These are phyloP conservation scores for Heterodera filipjevi DNA, from an alignment of 2,888 invertebrate species.

Conservation along the genomic window DNA sequence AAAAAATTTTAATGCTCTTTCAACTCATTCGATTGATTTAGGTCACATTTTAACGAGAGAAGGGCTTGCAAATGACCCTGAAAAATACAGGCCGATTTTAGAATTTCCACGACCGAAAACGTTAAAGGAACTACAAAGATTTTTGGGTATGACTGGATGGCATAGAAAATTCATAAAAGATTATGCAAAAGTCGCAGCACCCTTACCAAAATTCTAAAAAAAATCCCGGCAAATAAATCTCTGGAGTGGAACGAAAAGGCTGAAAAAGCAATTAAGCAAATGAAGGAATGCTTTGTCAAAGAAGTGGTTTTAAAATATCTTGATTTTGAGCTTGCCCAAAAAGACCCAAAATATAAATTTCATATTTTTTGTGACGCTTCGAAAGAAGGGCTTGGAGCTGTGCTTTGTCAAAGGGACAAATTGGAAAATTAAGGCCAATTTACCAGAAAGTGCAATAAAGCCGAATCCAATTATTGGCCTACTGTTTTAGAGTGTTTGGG, in stretches of 20 bases:
- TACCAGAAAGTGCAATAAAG: not conserved
- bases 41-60: too few species aligned
- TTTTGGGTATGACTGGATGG: too few species aligned
- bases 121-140: too few species aligned
- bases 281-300: not conserved
- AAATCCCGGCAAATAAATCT: not conserved
- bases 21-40: too few species aligned
- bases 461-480: not conserved
- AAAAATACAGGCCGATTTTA: too few species aligned
- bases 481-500: too few species aligned
- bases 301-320: not conserved
- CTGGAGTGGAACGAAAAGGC: not conserved
- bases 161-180: too few species aligned
- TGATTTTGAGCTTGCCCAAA: too few species aligned
- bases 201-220: not conserved
- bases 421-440: not conserved
- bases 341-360: not conserved
- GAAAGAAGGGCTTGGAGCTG: not conserved
- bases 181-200: constrained; percentile 8
- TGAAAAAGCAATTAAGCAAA: not conserved
- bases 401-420: not conserved
- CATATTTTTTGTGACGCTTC: not conserved
- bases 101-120: too few species aligned
- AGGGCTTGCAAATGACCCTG: too few species aligned
- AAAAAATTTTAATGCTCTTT: too few species aligned